phyloP scores from a whole-genome alignment of 2,113 vertebrate species.

The Todiramphus saurophagus region DNA sequence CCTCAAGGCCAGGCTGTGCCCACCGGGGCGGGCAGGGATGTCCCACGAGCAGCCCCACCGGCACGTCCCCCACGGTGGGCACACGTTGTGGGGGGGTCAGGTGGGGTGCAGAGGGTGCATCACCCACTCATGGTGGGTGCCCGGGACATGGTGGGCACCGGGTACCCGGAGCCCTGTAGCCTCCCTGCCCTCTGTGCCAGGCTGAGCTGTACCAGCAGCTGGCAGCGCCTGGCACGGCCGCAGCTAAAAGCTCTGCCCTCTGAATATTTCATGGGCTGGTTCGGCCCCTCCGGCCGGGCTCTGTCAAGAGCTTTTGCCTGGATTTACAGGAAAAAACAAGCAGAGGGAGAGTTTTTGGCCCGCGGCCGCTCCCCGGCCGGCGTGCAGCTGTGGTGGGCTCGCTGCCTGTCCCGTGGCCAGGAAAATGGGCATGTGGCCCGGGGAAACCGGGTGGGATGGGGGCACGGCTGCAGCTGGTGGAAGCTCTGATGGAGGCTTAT shows the following conservation, averaged over 20 bases:
- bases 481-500: neutral
- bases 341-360: neutral
- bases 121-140: accelerated
- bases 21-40: neutral
- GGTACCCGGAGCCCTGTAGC: accelerated
- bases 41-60: neutral
- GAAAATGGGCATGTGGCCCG: neutral
- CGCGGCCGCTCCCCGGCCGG: neutral
- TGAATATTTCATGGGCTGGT: conserved; percentile 46
- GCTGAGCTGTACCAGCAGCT: neutral
- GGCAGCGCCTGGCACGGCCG: neutral
- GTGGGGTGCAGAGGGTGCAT: neutral
- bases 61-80: neutral
- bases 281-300: neutral
- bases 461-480: neutral
- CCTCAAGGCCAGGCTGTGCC: neutral
- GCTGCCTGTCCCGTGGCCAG: conserved; percentile 19
- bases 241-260: neutral
- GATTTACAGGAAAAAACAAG: conserved; percentile 24
- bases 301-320: neutral
- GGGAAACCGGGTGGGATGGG: neutral
- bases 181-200: neutral
- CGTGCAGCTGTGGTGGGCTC: conserved; percentile 10
- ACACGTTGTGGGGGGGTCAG: accelerated
- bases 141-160: neutral